phyloP scores from a whole-genome alignment of 2,113 vertebrate genomes.

The Lucifuga dentata region DNA sequence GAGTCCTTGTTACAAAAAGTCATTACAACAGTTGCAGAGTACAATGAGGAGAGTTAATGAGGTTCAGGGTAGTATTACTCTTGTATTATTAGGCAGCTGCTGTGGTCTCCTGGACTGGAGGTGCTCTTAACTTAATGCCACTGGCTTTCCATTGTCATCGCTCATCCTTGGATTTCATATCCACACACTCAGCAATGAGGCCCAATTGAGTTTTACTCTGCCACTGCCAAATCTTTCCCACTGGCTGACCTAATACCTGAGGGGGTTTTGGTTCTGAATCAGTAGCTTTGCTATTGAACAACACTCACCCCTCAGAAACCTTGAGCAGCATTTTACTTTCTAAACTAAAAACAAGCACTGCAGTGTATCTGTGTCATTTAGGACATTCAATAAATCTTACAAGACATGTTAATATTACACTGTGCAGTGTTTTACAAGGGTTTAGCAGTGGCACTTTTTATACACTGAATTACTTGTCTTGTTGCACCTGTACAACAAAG shows the following conservation, averaged over 20 bases:
- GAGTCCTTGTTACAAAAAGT: slow-evolving; percentile 48
- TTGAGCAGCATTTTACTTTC: neutral
- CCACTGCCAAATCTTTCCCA: slow-evolving; percentile 7
- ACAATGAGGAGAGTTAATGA: slow-evolving; percentile 61
- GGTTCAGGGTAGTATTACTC: slow-evolving; percentile 57
- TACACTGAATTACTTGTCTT: neutral
- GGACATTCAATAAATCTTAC: slow-evolving; percentile 38
- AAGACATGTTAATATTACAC: slow-evolving; percentile 4
- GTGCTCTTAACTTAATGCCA: slow-evolving; percentile 60
- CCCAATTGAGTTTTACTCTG: slow-evolving; percentile 42
- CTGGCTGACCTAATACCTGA: slow-evolving; percentile 54
- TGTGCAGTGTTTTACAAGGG: neutral
- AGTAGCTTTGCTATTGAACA: slow-evolving; percentile 46
- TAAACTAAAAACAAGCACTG: slow-evolving; percentile 4
- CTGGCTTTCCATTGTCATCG: slow-evolving; percentile 45
- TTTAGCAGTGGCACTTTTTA: neutral
- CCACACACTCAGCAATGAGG: slow-evolving; percentile 42
- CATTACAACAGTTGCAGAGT: slow-evolving; percentile 55
- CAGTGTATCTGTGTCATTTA: slow-evolving; percentile 25
- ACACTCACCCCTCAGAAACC: slow-evolving; percentile 21
- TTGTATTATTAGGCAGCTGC: slow-evolving; percentile 60
- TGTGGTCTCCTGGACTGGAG: slow-evolving; percentile 56
- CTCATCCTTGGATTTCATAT: slow-evolving; percentile 64
- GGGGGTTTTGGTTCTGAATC: slow-evolving; percentile 47
- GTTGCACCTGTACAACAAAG: slow-evolving; percentile 5